Conservation (phyloP, 1,140 invertebrate species). For the Drosophila paulistorum region DNA sequence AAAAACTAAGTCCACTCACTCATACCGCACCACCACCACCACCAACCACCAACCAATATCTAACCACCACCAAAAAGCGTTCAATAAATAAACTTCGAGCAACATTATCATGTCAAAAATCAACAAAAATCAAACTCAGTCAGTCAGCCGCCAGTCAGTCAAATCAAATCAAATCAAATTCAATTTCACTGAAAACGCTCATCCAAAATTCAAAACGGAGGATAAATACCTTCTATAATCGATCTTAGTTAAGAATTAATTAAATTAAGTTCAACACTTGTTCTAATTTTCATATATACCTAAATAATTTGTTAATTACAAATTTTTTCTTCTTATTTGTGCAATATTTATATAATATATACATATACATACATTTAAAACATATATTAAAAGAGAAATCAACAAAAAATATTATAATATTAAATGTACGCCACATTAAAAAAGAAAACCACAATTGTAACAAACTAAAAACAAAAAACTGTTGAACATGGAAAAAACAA, state of each 20-base stretch:
- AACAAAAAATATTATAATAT: constrained; percentile 55
- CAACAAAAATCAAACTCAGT: constrained; percentile 54
- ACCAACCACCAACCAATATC: constrained; percentile 40
- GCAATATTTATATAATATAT: constrained; percentile 75
- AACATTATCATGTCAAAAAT: constrained; percentile 78
- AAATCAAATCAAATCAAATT: constrained; percentile 34
- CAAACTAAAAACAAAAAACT: constrained; percentile 18
- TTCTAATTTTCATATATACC: constrained; percentile 53
- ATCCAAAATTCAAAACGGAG: constrained; percentile 22
- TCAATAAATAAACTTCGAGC: constrained; percentile 44
- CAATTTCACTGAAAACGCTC: constrained; percentile 76
- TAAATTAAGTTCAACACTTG: constrained; percentile 69
- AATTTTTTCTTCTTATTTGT: constrained; percentile 75
- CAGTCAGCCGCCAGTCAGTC: constrained; percentile 48
- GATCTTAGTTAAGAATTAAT: constrained; percentile 61
- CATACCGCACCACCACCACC: constrained; percentile 31
- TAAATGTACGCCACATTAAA: constrained; percentile 29
- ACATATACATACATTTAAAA: constrained; percentile 13
- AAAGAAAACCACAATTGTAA: constrained; percentile 47
- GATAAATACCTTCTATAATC: constrained; percentile 25
- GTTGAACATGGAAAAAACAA: constrained; percentile 26
- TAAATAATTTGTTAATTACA: constrained; percentile 43
- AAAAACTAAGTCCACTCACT: constrained; percentile 6
- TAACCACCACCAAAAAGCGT: constrained; percentile 42
- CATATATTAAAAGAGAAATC: not conserved